Conservation (phyloP, 2,888 invertebrate species). For the Dromius quadrimaculatus region DNA sequence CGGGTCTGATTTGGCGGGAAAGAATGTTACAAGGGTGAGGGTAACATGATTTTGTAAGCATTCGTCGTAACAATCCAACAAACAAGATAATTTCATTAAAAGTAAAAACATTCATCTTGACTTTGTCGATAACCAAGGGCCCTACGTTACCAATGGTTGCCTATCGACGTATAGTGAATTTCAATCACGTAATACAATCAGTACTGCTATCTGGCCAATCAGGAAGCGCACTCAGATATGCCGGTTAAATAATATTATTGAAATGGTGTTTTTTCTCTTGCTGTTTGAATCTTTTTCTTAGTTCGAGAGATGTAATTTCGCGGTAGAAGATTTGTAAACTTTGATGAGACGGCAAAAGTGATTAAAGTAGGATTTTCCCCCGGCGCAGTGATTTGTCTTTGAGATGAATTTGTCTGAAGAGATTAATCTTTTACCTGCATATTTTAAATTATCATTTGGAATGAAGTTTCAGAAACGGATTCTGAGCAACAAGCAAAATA, state of each 20-base stretch:
- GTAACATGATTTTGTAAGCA: slow-evolving; percentile 38
- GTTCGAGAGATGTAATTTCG: slow-evolving; percentile 10
- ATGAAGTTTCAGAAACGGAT: too few species aligned
- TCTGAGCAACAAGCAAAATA: too few species aligned
- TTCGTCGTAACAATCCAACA: slow-evolving; percentile 47
- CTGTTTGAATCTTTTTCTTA: not conserved
- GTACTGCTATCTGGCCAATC: slow-evolving; percentile 38
- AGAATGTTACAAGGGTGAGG: slow-evolving; percentile 21
- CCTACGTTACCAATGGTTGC: slow-evolving; percentile 23
- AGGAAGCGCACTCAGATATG: slow-evolving; percentile 14
- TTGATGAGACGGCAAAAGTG: slow-evolving; percentile 38
- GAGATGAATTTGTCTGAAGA: slow-evolving; percentile 35
- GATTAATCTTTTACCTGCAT: slow-evolving; percentile 38
- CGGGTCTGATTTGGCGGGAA: slow-evolving; percentile 45
- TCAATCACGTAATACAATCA: slow-evolving; percentile 51
- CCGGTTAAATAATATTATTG: slow-evolving; percentile 44
- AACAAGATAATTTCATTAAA: slow-evolving; percentile 51
- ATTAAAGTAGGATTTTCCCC: slow-evolving; percentile 41
- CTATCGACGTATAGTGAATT: slow-evolving; percentile 40
- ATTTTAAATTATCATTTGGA: slow-evolving; percentile 35
- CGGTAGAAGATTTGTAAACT: slow-evolving; percentile 25
- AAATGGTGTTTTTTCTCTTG: not conserved
- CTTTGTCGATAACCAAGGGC: slow-evolving; percentile 37
- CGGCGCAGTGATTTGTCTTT: slow-evolving; percentile 35
- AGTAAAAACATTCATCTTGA: slow-evolving; percentile 51